Conservation (phyloP, 2,113 vertebrate species). For the Mastomys natalensis region DNA sequence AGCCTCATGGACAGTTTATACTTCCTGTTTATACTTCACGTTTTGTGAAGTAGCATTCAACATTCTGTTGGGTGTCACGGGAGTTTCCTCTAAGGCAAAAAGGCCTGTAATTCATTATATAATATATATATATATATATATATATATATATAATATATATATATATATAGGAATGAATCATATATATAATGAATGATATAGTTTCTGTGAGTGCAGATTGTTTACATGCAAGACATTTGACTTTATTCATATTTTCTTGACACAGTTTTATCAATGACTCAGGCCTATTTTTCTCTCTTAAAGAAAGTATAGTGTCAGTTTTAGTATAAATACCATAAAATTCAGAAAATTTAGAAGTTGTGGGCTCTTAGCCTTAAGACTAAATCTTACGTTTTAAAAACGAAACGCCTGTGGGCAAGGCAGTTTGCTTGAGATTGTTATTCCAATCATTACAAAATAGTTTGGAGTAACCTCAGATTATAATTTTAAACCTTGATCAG, state of each 20-base stretch:
- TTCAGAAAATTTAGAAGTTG: slow-evolving; percentile 28
- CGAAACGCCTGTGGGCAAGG: slow-evolving; percentile 36
- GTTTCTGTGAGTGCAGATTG: slow-evolving; percentile 35
- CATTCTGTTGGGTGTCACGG: slow-evolving; percentile 59
- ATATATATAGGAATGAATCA: too few relatives aligned
- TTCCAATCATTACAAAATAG: neutral
- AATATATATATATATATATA: too few relatives aligned
- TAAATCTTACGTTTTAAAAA: slow-evolving; percentile 54
- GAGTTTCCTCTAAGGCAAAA: slow-evolving; percentile 56
- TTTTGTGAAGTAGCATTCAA: slow-evolving; percentile 51
- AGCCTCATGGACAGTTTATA: neutral
- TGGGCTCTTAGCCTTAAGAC: slow-evolving; percentile 2
- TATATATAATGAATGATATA: too few relatives aligned
- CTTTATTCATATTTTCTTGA: slow-evolving; percentile 43
- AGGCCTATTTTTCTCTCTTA: neutral
- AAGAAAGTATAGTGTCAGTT: neutral
- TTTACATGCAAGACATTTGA: slow-evolving; percentile 51
- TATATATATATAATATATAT: too few relatives aligned
- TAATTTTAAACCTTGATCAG: neutral
- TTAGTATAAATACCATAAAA: slow-evolving; percentile 31
- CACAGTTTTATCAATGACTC: slow-evolving; percentile 2
- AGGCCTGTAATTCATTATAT: too few relatives aligned
- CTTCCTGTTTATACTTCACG: slow-evolving; percentile 38
- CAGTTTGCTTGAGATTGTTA: slow-evolving; percentile 16
- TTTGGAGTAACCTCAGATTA: neutral